Base-by-base conservation (phyloP, 2,797 vertebrate genomes). In the Lutjanus campechanus region DNA sequence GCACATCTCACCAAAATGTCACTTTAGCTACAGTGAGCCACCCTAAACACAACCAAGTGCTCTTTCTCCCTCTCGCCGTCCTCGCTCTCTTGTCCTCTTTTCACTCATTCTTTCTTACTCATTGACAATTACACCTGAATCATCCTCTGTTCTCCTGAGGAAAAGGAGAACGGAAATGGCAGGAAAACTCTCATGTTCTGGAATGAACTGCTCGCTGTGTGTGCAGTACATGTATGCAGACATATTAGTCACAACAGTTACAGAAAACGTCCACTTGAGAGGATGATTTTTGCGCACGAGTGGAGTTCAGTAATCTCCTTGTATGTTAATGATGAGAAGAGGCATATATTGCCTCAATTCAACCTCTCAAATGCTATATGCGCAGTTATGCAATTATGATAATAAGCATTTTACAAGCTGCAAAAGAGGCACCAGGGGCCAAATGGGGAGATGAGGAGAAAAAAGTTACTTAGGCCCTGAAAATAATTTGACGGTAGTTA, bases 1-100 rank as follows among this genome's bases (percentile, higher is more conserved):
- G 92, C 94, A 92, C 90, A 93, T 93, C 91, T 82, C 82, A 84
- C 91, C 86, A 84, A 92, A 94, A 93, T 94, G 93, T 94, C 94
- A 94, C 85, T 89, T 89, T 90, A 71, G 81, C 84, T 87, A 72
- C 85, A 79, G 71, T 36, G 60, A 85, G 79, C 65, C 77, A 74
- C 83, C 77, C 59, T 89, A 85, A 90, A 92, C 74, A 74, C 80
- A 86, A 79, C 67, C 83, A 74, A 87, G 74, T 77, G 19, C 49
- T 86, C 82, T 56, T 55, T 70, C 43, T 60, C 40, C 8, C 44
- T 69, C 53, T 62, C 44, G 44, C 78, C 49, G 8, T 44, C 53
- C 55, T 77, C 59, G 62, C 59, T 51, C 55, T 5, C 61, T 79
- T 3, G 22, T 67, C 66, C 73, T 64, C 16, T 41, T 67, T 64